Conservation (phyloP, 2,888 invertebrate species). For the Pollenia griseotomentosa region DNA sequence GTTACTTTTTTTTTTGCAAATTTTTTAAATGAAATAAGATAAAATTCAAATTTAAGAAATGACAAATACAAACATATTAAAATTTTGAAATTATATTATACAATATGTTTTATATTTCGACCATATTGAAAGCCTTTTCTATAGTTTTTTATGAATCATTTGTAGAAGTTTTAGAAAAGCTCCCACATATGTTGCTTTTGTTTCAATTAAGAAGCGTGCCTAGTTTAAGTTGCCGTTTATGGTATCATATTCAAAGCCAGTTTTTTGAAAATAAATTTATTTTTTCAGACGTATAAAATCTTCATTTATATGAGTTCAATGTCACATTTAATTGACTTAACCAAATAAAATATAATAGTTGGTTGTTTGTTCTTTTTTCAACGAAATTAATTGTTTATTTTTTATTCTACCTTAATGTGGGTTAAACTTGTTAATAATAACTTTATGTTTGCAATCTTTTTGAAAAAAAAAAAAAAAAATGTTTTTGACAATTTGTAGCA, state of each 20-base stretch:
- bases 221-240: constrained; percentile 48
- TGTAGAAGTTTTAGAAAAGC: not conserved
- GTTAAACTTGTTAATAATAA: constrained; percentile 34
- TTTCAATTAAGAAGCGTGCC: constrained; percentile 43
- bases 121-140: not conserved
- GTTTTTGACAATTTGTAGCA: too few relatives aligned
- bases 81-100: not conserved
- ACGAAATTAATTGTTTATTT: constrained; percentile 17
- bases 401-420: constrained; percentile 33
- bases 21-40: too few relatives aligned
- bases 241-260: constrained; percentile 35
- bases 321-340: constrained; percentile 6
- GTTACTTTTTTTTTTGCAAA: constrained; percentile 18
- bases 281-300: not conserved
- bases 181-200: constrained; percentile 14
- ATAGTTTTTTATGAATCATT: constrained; percentile 5
- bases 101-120: too few relatives aligned
- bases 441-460: not conserved
- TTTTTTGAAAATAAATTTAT: constrained; percentile 3
- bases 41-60: not conserved
- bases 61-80: not conserved
- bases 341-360: not conserved
- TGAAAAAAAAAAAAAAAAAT: not conserved
- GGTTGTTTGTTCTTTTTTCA: not conserved
- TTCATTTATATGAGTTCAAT: constrained; percentile 15